Base-by-base conservation (phyloP, 2,113 vertebrate genomes). In the Puma concolor region DNA sequence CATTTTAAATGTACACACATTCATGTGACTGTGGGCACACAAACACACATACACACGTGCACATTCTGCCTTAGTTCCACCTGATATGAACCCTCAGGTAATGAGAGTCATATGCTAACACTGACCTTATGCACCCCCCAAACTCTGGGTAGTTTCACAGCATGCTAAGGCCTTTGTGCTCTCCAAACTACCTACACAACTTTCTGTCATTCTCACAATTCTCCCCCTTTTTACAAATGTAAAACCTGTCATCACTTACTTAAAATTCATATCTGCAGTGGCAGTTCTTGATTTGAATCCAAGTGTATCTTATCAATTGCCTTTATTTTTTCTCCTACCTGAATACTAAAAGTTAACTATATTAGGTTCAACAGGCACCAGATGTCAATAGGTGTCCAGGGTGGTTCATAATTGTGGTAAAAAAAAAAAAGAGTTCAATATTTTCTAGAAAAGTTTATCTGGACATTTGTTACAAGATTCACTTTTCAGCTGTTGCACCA, bases 381-480 rank as follows among this genome's bases (percentile, higher is more conserved):
- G 71, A 76, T 27, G 88, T 96, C 15, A 64, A 0, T 31, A 90
- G 50, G 50, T 93, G 17, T 50, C 16, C 66, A 8, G 10, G 6
- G 9, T 67, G 19, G 12, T 69, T 36, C 16, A 64, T 71, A 9
- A 15, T 31, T 81, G 7, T 54, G 66, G 5, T 66, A 72, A 50
- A 88, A 92, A 36, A 86, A 38, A 84, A 92, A 38, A 90, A 15
- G 12, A 79, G 1, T 81, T 84, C 5, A 85, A 16, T 64, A 23
- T 96, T 81, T 95, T 82, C 66, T n/a, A 81, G 67, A 80, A 91
- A 1, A 76, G 21, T 88, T 89, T 92, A 71, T 86, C 17, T 21
- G 44, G 31, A 63, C 27, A 97, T 94, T 71, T 85, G 6, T 66
- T 82, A 66, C 1, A 38, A 82, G 33, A 94, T 50, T 74, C 88